phyloP scores from a whole-genome alignment of 2,888 invertebrate species.

The Tuberolachnus salignus region DNA sequence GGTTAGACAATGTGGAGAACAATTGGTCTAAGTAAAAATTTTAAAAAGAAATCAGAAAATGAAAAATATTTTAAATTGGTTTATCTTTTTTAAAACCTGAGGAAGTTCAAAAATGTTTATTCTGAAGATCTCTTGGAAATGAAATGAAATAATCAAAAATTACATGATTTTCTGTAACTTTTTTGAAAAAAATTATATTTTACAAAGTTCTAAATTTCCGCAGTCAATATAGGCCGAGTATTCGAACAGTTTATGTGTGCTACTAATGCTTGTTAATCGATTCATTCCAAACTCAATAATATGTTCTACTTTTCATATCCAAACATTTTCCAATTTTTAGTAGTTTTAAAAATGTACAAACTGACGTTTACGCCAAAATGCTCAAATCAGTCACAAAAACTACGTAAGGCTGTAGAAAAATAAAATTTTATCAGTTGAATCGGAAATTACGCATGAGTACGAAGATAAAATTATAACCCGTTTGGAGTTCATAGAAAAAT shows the following conservation, averaged over 20 bases:
- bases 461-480: not conserved
- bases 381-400: not conserved
- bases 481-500: not conserved
- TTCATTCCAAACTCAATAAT: too few species aligned
- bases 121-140: too few species aligned
- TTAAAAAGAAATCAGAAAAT: not conserved
- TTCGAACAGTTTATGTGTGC: not conserved
- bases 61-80: not conserved
- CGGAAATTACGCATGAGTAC: not conserved
- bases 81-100: too few species aligned
- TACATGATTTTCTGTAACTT: not conserved
- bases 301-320: not conserved
- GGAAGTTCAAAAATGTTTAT: too few species aligned
- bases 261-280: not conserved
- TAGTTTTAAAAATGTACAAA: not conserved
- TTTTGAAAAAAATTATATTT: slow-evolving; percentile 5
- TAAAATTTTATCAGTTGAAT: not conserved
- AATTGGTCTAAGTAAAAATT: not conserved
- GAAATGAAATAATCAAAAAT: too few species aligned
- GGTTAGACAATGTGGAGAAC: too few species aligned
- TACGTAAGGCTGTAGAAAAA: not conserved
- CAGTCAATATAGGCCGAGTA: not conserved
- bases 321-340: not conserved
- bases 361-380: too few species aligned
- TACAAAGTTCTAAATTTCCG: not conserved